Percentiles rank a stretch among this genome's conserved stretches.
Conservation (phyloP, 2,113 vertebrate genomes). For the Lampris incognitus region DNA sequence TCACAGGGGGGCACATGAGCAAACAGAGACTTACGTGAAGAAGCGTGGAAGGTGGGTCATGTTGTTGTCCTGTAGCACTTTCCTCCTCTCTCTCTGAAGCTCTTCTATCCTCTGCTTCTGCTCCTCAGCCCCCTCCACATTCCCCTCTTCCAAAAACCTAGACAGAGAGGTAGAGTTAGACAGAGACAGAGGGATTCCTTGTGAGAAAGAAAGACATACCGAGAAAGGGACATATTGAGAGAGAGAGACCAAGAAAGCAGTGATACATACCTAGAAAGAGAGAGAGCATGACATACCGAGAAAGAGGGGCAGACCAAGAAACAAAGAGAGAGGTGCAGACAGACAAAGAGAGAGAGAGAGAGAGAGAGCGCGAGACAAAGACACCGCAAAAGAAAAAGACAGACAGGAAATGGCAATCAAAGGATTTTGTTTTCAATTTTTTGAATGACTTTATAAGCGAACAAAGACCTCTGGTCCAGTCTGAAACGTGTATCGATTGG, state of each 20-base stretch:
- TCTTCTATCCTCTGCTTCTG: conserved; percentile 95
- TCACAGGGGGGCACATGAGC: background rate
- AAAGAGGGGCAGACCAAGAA: background rate
- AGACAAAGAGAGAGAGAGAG: background rate
- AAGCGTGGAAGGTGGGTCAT: conserved; percentile 90
- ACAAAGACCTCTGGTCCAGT: conserved; percentile 92
- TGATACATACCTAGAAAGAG: too few species aligned
- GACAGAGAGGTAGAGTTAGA: background rate
- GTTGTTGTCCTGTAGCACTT: conserved; percentile 89
- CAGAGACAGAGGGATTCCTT: background rate
- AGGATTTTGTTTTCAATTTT: background rate
- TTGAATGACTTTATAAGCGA: background rate
- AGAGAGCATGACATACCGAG: background rate
- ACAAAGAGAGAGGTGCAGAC: too few species aligned
- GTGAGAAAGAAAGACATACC: background rate
- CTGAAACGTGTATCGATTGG: conserved; percentile 94
- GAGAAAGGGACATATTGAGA: background rate
- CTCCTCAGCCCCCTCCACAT: conserved; percentile 89
- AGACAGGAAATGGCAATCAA: background rate
- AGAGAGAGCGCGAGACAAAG: background rate
- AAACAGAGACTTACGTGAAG: conserved; percentile 87
- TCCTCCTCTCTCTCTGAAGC: conserved; percentile 92
- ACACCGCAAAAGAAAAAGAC: background rate
- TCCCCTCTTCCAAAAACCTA: conserved; percentile 95
- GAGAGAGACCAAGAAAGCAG: background rate